phyloP scores from a whole-genome alignment of 2,113 vertebrate species.

The Zapornia atra region DNA sequence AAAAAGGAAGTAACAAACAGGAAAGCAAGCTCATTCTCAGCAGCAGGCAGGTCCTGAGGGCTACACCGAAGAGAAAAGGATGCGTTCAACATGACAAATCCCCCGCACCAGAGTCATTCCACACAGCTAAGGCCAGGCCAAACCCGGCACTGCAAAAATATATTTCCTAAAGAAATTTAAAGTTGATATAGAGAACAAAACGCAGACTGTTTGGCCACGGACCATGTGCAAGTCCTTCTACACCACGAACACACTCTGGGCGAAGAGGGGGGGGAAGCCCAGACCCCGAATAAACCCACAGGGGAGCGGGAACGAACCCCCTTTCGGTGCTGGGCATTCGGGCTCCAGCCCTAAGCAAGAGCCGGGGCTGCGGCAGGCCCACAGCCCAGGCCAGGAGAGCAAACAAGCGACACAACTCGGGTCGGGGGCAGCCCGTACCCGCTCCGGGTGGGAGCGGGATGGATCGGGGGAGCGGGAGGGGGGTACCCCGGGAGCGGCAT shows the following conservation, averaged over 20 bases:
- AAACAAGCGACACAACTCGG: neutral
- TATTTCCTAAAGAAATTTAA: neutral
- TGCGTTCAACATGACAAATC: neutral
- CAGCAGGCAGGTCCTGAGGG: neutral
- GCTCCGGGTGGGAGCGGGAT: too few relatives aligned
- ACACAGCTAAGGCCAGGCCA: neutral
- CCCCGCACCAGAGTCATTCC: neutral
- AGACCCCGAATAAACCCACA: neutral
- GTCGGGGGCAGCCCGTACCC: neutral
- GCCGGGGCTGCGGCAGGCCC: neutral
- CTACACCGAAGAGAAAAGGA: neutral
- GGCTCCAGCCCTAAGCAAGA: neutral
- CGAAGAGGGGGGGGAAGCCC: too few relatives aligned
- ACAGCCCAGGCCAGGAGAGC: neutral
- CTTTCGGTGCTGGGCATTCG: neutral
- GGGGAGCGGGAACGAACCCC: neutral
- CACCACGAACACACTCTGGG: neutral
- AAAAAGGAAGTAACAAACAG: constrained; percentile 47
- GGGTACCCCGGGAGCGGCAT: neutral
- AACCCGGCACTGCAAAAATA: accelerated
- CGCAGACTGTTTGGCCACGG: neutral
- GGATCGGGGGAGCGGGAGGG: neutral
- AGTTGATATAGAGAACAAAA: neutral
- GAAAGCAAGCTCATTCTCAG: constrained; percentile 2
- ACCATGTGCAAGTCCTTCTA: neutral